Percentiles rank a stretch among this genome's conserved stretches.
These are phyloP conservation scores for Eristalis arbustorum DNA, from an alignment of 2,888 invertebrate species.

Conservation along the genomic window DNA sequence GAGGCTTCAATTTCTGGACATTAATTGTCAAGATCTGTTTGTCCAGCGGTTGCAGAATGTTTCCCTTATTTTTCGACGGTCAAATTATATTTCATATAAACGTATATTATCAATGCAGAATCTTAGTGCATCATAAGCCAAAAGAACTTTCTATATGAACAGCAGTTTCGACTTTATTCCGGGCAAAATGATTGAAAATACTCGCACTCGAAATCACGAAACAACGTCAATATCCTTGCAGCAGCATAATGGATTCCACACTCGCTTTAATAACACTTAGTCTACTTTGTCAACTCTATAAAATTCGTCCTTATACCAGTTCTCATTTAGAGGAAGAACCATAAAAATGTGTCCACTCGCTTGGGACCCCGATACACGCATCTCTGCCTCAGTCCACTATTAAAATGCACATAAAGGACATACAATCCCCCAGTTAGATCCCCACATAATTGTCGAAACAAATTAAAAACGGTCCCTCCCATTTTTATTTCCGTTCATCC, in stretches of 20 bases:
- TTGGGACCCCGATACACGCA: not conserved
- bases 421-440: not conserved
- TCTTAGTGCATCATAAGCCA: no score
- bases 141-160: no score
- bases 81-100: no score
- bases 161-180: no score
- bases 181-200: not conserved
- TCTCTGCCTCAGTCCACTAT: not conserved
- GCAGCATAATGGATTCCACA: not conserved
- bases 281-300: not conserved
- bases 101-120: no score
- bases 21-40: no score
- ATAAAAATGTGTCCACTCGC: not conserved
- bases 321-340: not conserved
- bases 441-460: not conserved
- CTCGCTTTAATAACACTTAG: not conserved
- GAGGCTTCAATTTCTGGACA: no score
- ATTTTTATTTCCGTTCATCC: constrained; percentile 13
- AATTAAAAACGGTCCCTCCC: constrained; percentile 28
- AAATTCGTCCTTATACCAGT: not conserved
- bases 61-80: no score
- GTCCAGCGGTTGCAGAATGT: no score
- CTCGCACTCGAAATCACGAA: not conserved
- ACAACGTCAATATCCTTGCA: not conserved
- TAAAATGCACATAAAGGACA: not conserved